phyloP scores from a whole-genome alignment of 2,888 invertebrate species.

The Falcaria lacertinaria region DNA sequence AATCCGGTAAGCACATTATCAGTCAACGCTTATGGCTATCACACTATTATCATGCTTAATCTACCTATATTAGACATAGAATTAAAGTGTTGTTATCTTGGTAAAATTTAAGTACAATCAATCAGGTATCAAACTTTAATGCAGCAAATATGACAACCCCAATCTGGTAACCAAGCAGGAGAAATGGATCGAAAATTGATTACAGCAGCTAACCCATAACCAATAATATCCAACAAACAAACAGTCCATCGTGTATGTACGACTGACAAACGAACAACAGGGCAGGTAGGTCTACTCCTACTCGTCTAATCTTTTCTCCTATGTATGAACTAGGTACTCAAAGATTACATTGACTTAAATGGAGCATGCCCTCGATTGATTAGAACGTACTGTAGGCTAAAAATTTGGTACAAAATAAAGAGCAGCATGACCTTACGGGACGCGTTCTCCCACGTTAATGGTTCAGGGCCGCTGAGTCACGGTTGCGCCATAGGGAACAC shows the following conservation, averaged over 20 bases:
- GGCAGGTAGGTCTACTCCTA: too few species aligned
- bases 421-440: slow-evolving; percentile 38
- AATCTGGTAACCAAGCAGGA: too few species aligned
- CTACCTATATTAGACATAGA: too few species aligned
- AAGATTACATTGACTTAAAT: slow-evolving; percentile 4
- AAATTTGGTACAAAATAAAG: slow-evolving; percentile 27
- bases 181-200: too few species aligned
- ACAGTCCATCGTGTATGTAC: background rate
- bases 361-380: slow-evolving; percentile 19
- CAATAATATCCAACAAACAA: too few species aligned
- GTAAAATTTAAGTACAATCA: too few species aligned
- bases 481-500: slow-evolving; percentile 61
- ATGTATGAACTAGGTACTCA: slow-evolving; percentile 4
- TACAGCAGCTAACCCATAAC: too few species aligned
- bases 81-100: too few species aligned
- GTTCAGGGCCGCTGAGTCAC: slow-evolving; percentile 65
- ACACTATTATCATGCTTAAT: too few species aligned
- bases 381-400: slow-evolving; percentile 9
- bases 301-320: background rate
- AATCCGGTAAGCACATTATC: slow-evolving; percentile 48
- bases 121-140: too few species aligned
- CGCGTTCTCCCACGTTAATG: slow-evolving; percentile 49
- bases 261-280: too few species aligned
- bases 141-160: too few species aligned
- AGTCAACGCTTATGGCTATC: slow-evolving; percentile 4